phyloP scores from a whole-genome alignment of 2,113 vertebrate species.

The human (Homo sapiens) region GRCh38 chr21:35617501-35618000 shows the following conservation, averaged over 20 bases:
- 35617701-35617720: background rate
- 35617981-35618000: background rate
- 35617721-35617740: background rate
- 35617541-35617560: background rate
- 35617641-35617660: background rate
- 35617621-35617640: background rate
- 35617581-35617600: background rate
- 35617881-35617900: too few species aligned
- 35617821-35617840: too few species aligned
- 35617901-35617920: background rate
- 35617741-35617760: background rate
- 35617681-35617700: background rate
- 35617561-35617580: background rate
- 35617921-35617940: constrained; percentile 25
- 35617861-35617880: too few species aligned
- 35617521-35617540: background rate
- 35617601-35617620: background rate
- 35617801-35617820: too few species aligned
- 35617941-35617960: background rate
- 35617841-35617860: too few species aligned
- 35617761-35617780: background rate
- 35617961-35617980: background rate
- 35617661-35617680: background rate
- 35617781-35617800: background rate
- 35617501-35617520: background rate